Conservation (phyloP, 2,888 invertebrate genomes). For the Hecatera dysodea region DNA sequence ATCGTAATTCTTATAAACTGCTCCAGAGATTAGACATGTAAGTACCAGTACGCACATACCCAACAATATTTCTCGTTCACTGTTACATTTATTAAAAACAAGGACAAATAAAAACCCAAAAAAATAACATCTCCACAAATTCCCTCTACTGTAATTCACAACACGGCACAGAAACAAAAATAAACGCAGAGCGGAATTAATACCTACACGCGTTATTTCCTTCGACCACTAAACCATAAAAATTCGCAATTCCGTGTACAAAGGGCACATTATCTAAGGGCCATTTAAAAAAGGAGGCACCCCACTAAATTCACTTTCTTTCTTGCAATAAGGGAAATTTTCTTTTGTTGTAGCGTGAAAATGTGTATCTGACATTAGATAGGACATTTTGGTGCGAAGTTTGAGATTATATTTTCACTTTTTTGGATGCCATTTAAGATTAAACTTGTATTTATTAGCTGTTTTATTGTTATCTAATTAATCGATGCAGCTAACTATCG, state of each 20-base stretch:
- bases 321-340: conserved; percentile 46
- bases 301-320: conserved; percentile 64
- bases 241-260: conserved; percentile 80
- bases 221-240: conserved; percentile 76
- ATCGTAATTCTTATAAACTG: too few species aligned
- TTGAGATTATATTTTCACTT: neutral
- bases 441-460: neutral
- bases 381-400: neutral
- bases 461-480: neutral
- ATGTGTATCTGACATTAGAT: conserved; percentile 41
- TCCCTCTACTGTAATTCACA: conserved; percentile 23
- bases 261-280: conserved; percentile 75
- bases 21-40: neutral
- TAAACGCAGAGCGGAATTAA: conserved; percentile 53
- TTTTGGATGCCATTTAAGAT: neutral
- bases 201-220: conserved; percentile 69
- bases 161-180: conserved; percentile 21
- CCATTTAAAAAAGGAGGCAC: conserved; percentile 68
- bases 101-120: neutral
- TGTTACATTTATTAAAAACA: neutral
- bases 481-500: neutral
- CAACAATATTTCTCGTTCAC: neutral
- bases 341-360: conserved; percentile 37
- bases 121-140: neutral
- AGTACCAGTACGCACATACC: too few species aligned